A percentile compares a stretch with the other conserved stretches of the same genome.
These are phyloP conservation scores for Eulacestoma nigropectus DNA, from an alignment of 2,113 vertebrate genomes.

Conservation along the genomic window DNA sequence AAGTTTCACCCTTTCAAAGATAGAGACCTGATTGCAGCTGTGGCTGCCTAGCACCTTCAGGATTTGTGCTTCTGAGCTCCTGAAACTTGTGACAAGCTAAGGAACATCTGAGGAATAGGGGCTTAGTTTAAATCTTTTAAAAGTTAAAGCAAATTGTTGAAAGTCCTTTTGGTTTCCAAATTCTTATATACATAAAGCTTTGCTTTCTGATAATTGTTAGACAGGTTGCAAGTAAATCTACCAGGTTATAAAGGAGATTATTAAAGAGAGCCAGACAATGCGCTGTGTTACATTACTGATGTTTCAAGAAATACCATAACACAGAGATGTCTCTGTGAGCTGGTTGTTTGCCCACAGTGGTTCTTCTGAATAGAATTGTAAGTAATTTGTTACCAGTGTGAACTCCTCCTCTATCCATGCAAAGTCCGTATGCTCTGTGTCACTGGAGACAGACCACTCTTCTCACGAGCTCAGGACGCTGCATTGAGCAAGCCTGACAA, in stretches of 20 bases:
- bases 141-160: not conserved
- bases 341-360: not conserved
- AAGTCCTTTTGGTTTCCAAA: not conserved
- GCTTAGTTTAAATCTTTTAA: not conserved
- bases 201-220: not conserved
- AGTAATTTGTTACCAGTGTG: not conserved
- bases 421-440: not conserved
- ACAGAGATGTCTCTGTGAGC: not conserved
- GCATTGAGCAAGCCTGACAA: not conserved
- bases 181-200: not conserved
- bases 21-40: not conserved
- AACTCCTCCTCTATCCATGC: not conserved
- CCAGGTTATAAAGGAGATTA: not conserved
- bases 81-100: not conserved
- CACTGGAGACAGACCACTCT: not conserved
- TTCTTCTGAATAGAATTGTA: not conserved
- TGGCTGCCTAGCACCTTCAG: not conserved
- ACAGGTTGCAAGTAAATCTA: not conserved
- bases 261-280: not conserved
- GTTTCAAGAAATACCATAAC: not conserved
- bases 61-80: not conserved
- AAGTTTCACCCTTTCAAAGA: not conserved
- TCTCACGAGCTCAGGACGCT: not conserved
- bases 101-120: not conserved
- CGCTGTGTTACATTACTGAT: not conserved